Evolutionary conservation across 2,797 vertebrate species (phyloP).

Genomic region (Lates japonicus): DNA sequence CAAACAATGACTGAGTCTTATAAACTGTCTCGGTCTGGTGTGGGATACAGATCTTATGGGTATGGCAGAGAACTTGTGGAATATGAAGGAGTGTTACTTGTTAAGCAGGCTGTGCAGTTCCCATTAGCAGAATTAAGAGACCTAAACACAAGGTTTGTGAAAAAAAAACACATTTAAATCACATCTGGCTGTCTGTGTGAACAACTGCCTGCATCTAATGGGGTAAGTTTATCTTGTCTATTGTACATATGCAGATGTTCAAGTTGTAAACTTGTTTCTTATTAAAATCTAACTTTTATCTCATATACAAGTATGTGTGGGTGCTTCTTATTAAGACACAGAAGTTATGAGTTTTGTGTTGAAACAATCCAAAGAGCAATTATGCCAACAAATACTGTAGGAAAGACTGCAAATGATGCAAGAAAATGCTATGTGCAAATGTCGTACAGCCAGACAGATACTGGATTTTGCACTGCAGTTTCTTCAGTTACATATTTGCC

Average conservation of each 20-base stretch:
- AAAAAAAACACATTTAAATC: conserved; percentile 13
- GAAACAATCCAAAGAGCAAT: conserved; percentile 2
- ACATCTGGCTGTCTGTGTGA: conserved; percentile 9
- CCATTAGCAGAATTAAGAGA: conserved; percentile 21
- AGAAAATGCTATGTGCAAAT: not conserved
- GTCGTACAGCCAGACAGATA: not conserved
- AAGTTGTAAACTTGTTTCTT: not conserved
- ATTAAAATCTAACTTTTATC: not conserved
- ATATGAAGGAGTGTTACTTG: conserved; percentile 31
- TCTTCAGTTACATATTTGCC: no score
- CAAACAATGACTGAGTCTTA: conserved; percentile 22
- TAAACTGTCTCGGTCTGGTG: conserved; percentile 54
- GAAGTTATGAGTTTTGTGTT: not conserved
- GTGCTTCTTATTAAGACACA: not conserved
- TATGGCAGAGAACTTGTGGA: conserved; percentile 27
- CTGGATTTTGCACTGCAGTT: not conserved
- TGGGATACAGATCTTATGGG: conserved; percentile 31
- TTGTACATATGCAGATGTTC: not conserved
- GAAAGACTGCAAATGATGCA: not conserved
- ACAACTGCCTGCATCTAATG: not conserved
- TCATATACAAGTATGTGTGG: not conserved
- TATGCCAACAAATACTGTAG: not conserved
- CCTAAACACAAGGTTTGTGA: not conserved
- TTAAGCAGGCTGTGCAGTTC: conserved; percentile 6
- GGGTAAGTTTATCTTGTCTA: not conserved